A percentile compares a stretch with the other conserved stretches of the same genome.
These are phyloP conservation scores for Rallus crepitans DNA, from an alignment of 2,797 vertebrate species.

Conservation along the genomic window DNA sequence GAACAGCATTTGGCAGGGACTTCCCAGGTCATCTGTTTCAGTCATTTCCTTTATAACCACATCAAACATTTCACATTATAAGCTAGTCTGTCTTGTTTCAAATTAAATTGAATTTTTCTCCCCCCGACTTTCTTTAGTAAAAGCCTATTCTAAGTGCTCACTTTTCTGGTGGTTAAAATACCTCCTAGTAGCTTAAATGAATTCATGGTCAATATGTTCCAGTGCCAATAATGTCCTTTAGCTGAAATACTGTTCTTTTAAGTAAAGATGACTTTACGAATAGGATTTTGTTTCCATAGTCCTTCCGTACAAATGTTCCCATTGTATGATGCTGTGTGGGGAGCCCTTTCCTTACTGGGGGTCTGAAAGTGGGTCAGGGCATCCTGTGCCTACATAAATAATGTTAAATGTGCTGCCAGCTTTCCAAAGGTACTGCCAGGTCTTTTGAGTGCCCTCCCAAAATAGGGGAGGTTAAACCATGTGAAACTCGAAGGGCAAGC, in stretches of 20 bases:
- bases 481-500: neutral
- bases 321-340: neutral
- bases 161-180: neutral
- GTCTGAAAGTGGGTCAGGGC: neutral
- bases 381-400: neutral
- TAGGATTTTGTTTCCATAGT: slow-evolving; percentile 1
- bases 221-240: neutral
- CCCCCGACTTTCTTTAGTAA: neutral
- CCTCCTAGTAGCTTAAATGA: neutral
- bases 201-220: slow-evolving; percentile 15
- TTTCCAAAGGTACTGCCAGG: neutral
- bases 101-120: neutral
- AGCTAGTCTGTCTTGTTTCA: neutral
- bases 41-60: neutral
- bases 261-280: neutral
- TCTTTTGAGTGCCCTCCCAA: neutral
- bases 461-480: neutral
- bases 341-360: neutral
- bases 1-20: neutral
- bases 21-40: neutral
- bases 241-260: slow-evolving; percentile 4
- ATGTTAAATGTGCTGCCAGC: neutral
- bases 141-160: neutral
- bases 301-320: neutral
- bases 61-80: neutral